phyloP scores from a whole-genome alignment of 1,140 invertebrate species.

The Zaprionus camerounensis region DNA sequence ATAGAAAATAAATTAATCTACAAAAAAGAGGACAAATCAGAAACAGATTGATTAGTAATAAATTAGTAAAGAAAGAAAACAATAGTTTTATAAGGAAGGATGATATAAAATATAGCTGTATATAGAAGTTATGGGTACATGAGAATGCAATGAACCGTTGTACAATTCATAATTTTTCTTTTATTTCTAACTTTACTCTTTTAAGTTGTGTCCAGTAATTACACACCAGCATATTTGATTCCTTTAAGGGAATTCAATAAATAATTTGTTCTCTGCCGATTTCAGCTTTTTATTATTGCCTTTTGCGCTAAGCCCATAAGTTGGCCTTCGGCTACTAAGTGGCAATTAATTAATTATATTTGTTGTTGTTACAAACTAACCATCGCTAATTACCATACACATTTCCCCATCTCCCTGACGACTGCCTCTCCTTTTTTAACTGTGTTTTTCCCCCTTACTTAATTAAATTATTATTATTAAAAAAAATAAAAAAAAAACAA shows the following conservation, averaged over 20 bases:
- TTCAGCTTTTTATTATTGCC: slow-evolving; percentile 12
- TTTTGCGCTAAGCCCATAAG: slow-evolving; percentile 14
- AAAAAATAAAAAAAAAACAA: neutral
- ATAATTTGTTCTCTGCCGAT: neutral
- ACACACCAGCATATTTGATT: neutral
- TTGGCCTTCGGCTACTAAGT: slow-evolving; percentile 24
- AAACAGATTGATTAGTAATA: too few relatives aligned
- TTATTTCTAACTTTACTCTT: neutral
- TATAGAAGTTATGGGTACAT: too few relatives aligned
- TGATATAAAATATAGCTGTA: too few relatives aligned
- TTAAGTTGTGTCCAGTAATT: neutral
- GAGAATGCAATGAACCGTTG: too few relatives aligned
- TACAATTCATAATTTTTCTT: neutral
- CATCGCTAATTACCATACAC: neutral
- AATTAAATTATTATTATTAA: slow-evolving; percentile 34
- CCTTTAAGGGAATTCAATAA: neutral
- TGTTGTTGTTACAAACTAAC: neutral
- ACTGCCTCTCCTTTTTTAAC: slow-evolving; percentile 11
- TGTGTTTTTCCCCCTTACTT: slow-evolving; percentile 38
- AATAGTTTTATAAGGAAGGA: too few relatives aligned
- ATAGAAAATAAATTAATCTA: too few relatives aligned
- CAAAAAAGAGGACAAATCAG: too few relatives aligned
- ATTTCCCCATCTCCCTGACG: neutral
- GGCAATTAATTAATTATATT: slow-evolving; percentile 58
- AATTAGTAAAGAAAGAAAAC: too few relatives aligned